A percentile compares a stretch with the other conserved stretches of the same genome.
Evolutionary conservation across 1,140 invertebrate species (phyloP).

Genomic region (Dendroctonus ponderosae): DNA sequence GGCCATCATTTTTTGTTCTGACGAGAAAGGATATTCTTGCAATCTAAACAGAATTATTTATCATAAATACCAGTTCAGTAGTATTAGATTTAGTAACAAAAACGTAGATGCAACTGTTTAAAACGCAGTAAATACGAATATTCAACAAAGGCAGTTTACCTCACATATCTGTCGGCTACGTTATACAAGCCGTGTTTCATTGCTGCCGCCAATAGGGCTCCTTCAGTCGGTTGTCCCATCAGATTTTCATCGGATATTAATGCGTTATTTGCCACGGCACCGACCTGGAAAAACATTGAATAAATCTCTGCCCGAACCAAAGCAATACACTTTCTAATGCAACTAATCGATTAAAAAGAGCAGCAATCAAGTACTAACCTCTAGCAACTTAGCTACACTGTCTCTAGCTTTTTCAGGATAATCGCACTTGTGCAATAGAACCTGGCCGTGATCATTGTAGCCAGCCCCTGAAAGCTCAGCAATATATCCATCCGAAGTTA

Average conservation of each 20-base stretch:
- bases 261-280: conserved; percentile 96
- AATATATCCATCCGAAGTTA: conserved; percentile 88
- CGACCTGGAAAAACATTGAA: conserved; percentile 60
- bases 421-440: conserved; percentile 76
- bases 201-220: conserved; percentile 86
- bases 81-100: not conserved
- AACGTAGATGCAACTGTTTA: too few species aligned
- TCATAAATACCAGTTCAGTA: not conserved
- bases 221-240: conserved; percentile 96
- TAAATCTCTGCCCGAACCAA: too few species aligned
- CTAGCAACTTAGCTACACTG: conserved; percentile 68
- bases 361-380: conserved; percentile 50
- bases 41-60: conserved; percentile 55
- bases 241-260: conserved; percentile 82
- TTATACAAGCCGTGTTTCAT: conserved; percentile 90
- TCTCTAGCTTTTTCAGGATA: conserved; percentile 69
- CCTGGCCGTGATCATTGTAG: conserved; percentile 82
- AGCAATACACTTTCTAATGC: too few species aligned
- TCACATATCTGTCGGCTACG: conserved; percentile 73
- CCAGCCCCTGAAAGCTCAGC: conserved; percentile 93
- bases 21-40: conserved; percentile 95
- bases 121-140: not conserved
- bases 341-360: too few species aligned
- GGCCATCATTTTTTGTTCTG: conserved; percentile 99
- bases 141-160: conserved; percentile 6